Evolutionary conservation across 2,888 invertebrate genomes (phyloP).

Genomic region (Dione juno): DNA sequence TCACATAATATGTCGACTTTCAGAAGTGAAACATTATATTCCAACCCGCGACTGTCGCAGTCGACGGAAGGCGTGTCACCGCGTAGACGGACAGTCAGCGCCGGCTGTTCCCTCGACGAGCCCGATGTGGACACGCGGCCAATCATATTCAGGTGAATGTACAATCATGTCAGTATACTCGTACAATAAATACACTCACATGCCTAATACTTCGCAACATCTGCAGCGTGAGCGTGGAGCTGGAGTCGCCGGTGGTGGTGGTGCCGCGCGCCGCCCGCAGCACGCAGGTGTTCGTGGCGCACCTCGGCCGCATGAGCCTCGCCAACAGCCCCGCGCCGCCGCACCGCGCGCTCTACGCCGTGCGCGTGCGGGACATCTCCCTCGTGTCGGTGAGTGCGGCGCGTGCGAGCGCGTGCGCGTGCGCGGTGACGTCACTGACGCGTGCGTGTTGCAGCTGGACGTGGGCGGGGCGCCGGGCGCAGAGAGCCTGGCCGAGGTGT

Average conservation of each 20-base stretch:
- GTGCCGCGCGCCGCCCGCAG: constrained; percentile 91
- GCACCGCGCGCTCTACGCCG: constrained; percentile 76
- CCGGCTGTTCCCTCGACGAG: constrained; percentile 74
- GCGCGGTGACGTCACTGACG: neutral
- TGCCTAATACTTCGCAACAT: neutral
- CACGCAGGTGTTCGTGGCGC: constrained; percentile 93
- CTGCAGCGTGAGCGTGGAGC: constrained; percentile 88
- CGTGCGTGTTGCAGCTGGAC: constrained; percentile 62
- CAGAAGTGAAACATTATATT: constrained; percentile 82
- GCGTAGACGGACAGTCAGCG: constrained; percentile 71
- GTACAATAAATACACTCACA: neutral
- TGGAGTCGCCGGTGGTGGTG: constrained; percentile 96
- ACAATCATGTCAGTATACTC: too few species aligned
- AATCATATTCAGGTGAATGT: constrained; percentile 67
- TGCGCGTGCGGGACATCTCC: constrained; percentile 94
- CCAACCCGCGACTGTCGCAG: constrained; percentile 81
- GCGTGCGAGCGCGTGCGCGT: neutral
- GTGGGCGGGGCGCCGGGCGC: constrained; percentile 64
- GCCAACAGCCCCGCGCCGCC: constrained; percentile 72
- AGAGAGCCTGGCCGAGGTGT: constrained; percentile 86
- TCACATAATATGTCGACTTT: neutral
- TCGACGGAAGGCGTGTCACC: constrained; percentile 74
- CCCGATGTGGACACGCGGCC: constrained; percentile 64
- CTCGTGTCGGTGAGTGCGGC: constrained; percentile 86
- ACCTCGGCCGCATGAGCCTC: constrained; percentile 93